These are phyloP conservation scores for Xylota segnis DNA, from an alignment of 2,888 invertebrate species.

Conservation along the genomic window DNA sequence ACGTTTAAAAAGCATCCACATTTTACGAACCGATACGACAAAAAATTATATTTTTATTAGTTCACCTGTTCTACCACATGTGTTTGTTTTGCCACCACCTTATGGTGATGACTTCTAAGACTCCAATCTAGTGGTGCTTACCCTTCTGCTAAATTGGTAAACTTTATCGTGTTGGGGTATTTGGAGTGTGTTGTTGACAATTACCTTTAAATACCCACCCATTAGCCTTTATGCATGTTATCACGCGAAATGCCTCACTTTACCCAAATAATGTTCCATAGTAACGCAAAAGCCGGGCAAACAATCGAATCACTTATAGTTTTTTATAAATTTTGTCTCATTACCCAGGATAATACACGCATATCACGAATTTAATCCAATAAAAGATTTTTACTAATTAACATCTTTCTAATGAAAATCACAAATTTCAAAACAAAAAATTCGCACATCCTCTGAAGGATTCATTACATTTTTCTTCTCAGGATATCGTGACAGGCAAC, in stretches of 20 bases:
- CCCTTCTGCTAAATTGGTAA: neutral
- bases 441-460: slow-evolving; percentile 15
- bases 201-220: neutral
- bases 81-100: no score
- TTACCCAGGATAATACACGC: neutral
- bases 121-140: neutral
- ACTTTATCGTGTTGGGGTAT: neutral
- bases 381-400: slow-evolving; percentile 27
- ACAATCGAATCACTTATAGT: neutral
- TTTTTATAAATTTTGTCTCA: neutral
- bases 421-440: slow-evolving; percentile 26
- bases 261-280: neutral
- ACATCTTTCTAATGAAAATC: slow-evolving; percentile 34
- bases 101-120: no score
- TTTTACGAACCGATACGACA: no score
- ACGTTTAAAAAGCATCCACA: no score
- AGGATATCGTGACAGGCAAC: slow-evolving; percentile 44
- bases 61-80: no score
- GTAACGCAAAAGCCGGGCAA: neutral
- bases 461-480: slow-evolving; percentile 35
- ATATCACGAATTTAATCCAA: slow-evolving; percentile 7
- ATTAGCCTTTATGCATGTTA: neutral
- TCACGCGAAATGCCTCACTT: neutral
- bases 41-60: no score
- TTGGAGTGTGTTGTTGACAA: slow-evolving; percentile 1